Conservation (phyloP, 30 jellyfish, hydroid and myxozoan species). For the Hydractinia symbiolongicarpus region DNA sequence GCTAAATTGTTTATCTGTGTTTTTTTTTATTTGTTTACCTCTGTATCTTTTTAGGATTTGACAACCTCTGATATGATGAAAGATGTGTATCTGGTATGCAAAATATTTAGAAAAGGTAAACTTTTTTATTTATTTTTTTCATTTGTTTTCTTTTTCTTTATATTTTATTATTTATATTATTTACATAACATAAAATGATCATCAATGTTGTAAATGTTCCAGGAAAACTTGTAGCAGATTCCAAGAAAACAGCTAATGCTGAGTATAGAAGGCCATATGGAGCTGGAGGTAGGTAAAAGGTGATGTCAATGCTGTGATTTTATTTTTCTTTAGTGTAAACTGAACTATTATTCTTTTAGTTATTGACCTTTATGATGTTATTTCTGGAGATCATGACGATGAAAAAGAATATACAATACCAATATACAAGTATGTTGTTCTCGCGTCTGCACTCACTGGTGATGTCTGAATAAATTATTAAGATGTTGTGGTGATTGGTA, state of each 20-base stretch:
- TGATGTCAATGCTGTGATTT: not conserved
- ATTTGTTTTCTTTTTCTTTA: not conserved
- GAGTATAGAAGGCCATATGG: slow-evolving; percentile 92
- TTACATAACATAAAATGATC: not conserved
- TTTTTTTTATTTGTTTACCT: not conserved
- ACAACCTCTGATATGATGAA: slow-evolving; percentile 52
- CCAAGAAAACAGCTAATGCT: slow-evolving; percentile 78
- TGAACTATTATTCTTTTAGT: slow-evolving; percentile 28
- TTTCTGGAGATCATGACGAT: slow-evolving; percentile 60
- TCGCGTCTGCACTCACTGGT: not conserved
- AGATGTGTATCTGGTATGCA: slow-evolving; percentile 77
- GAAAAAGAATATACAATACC: slow-evolving; percentile 56
- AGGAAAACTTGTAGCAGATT: slow-evolving; percentile 79
- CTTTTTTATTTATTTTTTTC: not conserved
- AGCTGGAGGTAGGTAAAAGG: slow-evolving; percentile 58
- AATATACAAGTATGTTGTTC: slow-evolving; percentile 46
- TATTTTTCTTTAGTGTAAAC: not conserved
- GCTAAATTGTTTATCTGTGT: not conserved
- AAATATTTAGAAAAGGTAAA: slow-evolving; percentile 73
- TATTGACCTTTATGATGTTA: slow-evolving; percentile 50
- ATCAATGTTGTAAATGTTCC: not conserved
- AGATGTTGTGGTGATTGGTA: too few relatives aligned
- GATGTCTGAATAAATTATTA: too few relatives aligned
- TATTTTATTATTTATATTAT: not conserved
- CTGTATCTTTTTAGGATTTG: slow-evolving; percentile 47